Evolutionary conservation across 1,140 invertebrate genomes (phyloP).

Genomic region (Cyphomyrmex costatus): DNA sequence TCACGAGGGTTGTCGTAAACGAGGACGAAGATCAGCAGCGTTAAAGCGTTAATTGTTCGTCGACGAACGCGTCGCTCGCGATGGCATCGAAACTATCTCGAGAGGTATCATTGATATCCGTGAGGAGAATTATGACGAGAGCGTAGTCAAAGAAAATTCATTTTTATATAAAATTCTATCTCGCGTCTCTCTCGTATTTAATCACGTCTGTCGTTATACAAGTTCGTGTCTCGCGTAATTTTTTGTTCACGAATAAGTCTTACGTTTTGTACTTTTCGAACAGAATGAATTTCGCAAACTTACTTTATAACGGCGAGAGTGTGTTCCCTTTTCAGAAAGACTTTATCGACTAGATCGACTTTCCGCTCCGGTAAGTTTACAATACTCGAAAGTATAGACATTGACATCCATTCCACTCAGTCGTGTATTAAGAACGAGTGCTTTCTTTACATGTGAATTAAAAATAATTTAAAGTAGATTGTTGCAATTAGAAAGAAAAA

Average conservation of each 20-base stretch:
- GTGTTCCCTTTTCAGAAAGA: background rate
- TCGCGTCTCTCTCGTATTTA: no score
- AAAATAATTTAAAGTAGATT: background rate
- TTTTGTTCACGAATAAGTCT: background rate
- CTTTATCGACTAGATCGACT: background rate
- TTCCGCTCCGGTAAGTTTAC: background rate
- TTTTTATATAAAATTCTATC: constrained; percentile 18
- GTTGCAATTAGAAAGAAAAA: background rate
- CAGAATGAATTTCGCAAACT: constrained; percentile 22
- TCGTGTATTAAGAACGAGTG: background rate
- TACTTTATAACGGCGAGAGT: background rate
- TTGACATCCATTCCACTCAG: background rate
- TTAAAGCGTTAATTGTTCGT: constrained; percentile 17
- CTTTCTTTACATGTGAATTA: background rate
- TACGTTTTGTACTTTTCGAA: background rate
- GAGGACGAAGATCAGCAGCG: background rate
- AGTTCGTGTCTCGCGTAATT: background rate
- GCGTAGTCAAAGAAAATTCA: background rate
- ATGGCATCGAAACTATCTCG: background rate
- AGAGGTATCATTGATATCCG: constrained; percentile 3
- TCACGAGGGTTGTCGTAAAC: background rate
- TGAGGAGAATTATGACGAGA: background rate
- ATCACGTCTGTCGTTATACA: background rate
- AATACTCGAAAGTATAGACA: background rate
- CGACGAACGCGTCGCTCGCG: background rate